phyloP scores from a whole-genome alignment of 2,113 vertebrate species.

The Triplophysa dalaica region DNA sequence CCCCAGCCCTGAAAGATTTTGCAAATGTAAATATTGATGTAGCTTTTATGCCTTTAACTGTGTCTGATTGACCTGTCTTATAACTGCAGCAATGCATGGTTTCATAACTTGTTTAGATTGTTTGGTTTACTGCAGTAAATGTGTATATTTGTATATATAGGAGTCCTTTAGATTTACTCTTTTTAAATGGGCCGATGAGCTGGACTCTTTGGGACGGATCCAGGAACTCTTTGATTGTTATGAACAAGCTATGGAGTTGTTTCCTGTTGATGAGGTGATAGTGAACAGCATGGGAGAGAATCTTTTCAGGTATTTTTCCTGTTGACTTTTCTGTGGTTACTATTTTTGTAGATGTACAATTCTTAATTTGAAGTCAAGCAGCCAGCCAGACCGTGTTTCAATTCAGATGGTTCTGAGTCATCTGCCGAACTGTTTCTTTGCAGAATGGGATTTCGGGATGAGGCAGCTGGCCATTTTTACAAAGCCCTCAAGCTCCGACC shows the following conservation, averaged over 20 bases:
- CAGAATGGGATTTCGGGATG: slow-evolving; percentile 96
- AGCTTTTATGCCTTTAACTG: background rate
- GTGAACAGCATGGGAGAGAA: slow-evolving; percentile 98
- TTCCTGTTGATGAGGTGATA: slow-evolving; percentile 91
- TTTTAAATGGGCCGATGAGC: slow-evolving; percentile 92
- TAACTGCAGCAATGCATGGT: background rate
- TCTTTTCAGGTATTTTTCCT: slow-evolving; percentile 86
- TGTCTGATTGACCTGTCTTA: background rate
- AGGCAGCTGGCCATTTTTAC: slow-evolving; percentile 94
- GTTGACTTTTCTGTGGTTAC: background rate
- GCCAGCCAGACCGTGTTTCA: background rate
- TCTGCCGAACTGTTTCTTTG: background rate
- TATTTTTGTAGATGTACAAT: background rate
- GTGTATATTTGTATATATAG: slow-evolving; percentile 64
- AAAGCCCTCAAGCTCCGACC: slow-evolving; percentile 94
- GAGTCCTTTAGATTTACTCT: slow-evolving; percentile 94
- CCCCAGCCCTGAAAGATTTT: slow-evolving; percentile 83
- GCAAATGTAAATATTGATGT: slow-evolving; percentile 62
- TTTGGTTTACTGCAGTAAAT: background rate
- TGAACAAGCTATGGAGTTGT: slow-evolving; percentile 92
- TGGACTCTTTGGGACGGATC: slow-evolving; percentile 84
- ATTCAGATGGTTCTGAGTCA: no score
- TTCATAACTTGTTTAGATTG: no score
- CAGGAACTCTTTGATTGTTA: slow-evolving; percentile 95
- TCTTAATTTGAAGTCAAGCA: no score